Percentiles rank a stretch among this genome's conserved stretches.
These are phyloP conservation scores for Haemorhous mexicanus DNA, from an alignment of 2,113 vertebrate genomes.

Conservation along the genomic window DNA sequence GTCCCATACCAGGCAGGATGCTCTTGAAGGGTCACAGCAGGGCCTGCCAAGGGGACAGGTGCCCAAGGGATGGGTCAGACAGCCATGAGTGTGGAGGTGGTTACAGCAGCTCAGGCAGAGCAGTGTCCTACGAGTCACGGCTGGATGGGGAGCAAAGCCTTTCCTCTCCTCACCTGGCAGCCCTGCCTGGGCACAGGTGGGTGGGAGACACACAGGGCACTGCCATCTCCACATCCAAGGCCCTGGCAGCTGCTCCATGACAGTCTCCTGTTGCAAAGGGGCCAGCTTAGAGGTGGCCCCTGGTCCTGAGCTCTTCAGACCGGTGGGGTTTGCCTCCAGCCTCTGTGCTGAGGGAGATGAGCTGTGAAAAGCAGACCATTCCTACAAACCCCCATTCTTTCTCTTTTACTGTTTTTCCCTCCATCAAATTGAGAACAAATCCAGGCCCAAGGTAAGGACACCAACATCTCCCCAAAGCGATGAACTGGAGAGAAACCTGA, in stretches of 20 bases:
- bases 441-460: conserved; percentile 55
- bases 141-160: neutral
- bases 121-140: neutral
- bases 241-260: neutral
- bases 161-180: neutral
- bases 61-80: neutral
- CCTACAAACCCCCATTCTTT: neutral
- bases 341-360: neutral
- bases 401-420: conserved; percentile 36
- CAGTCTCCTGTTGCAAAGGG: neutral
- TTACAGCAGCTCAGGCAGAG: neutral
- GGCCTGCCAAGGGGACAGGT: neutral
- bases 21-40: neutral
- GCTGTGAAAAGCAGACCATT: neutral
- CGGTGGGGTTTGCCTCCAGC: neutral
- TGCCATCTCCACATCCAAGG: neutral
- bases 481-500: neutral
- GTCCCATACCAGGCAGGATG: neutral
- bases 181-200: neutral
- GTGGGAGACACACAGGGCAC: neutral
- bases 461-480: conserved; percentile 2
- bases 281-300: neutral
- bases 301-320: neutral
- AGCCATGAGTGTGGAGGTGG: fast-evolving
- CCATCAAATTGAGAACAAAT: neutral